Conservation (phyloP, 2,888 invertebrate species). For the Eupelmus urozonus region DNA sequence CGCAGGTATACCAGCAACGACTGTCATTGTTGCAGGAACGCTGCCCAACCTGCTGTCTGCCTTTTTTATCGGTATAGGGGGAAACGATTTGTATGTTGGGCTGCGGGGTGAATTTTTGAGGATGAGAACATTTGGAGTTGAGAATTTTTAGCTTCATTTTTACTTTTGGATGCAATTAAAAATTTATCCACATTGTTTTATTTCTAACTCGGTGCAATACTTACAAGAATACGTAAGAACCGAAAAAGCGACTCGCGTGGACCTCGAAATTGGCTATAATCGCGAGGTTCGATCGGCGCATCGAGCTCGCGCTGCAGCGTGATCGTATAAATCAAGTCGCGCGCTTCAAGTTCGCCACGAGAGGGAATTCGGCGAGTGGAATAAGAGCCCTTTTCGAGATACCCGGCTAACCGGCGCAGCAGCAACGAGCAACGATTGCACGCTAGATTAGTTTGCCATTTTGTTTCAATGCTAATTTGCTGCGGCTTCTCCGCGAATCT, state of each 20-base stretch:
- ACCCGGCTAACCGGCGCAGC: not conserved
- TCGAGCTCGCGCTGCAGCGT: conserved; percentile 51
- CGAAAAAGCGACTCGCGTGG: not conserved
- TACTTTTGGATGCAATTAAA: no score
- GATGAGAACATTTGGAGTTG: not conserved
- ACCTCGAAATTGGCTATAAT: conserved; percentile 51
- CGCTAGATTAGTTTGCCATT: conserved; percentile 56
- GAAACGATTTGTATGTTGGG: no score
- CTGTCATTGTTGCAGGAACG: conserved; percentile 27
- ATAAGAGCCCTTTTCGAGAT: not conserved
- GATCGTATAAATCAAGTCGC: conserved; percentile 67
- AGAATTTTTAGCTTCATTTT: no score
- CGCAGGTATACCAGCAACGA: conserved; percentile 3
- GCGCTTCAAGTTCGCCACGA: conserved; percentile 36
- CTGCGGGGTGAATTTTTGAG: no score
- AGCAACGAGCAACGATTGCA: conserved; percentile 34
- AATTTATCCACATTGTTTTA: no score
- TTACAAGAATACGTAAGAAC: not conserved
- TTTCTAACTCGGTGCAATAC: not conserved
- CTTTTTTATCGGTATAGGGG: not conserved
- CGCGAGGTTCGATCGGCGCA: conserved; percentile 45
- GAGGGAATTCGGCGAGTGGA: no score
- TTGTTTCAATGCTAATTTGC: conserved; percentile 61
- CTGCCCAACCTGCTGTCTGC: not conserved
- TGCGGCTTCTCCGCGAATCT: conserved; percentile 50